Evolutionary conservation across 2,113 vertebrate genomes (phyloP).

Genomic region (Oncorhynchus masou): DNA sequence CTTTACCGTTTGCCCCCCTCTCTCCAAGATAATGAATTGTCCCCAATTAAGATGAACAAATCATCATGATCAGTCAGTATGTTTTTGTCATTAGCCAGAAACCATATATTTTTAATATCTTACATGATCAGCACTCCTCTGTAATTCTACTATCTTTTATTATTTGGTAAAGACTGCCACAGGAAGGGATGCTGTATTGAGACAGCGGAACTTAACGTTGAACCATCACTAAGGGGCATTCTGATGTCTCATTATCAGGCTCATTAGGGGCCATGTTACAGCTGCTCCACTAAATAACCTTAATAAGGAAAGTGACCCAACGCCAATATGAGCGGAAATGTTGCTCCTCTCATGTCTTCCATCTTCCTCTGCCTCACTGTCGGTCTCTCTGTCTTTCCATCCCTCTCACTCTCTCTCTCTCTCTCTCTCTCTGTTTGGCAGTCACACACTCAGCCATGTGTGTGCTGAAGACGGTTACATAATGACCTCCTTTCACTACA

Average conservation of each 20-base stretch:
- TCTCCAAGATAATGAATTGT: constrained; percentile 40
- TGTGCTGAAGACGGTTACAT: constrained; percentile 75
- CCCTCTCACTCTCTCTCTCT: constrained; percentile 21
- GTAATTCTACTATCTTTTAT: constrained; percentile 31
- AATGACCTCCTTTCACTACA: constrained; percentile 69
- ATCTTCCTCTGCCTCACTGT: constrained; percentile 33
- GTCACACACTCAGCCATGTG: constrained; percentile 80
- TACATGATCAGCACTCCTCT: constrained; percentile 25
- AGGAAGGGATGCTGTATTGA: constrained; percentile 23
- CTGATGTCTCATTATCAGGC: constrained; percentile 63
- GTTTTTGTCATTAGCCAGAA: constrained; percentile 23
- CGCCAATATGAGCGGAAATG: constrained; percentile 49
- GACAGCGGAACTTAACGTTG: constrained; percentile 41
- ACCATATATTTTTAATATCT: constrained; percentile 8
- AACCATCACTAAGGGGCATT: constrained; percentile 56
- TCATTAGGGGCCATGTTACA: constrained; percentile 55
- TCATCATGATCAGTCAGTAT: constrained; percentile 23
- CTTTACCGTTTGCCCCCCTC: constrained; percentile 13
- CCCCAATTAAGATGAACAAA: constrained; percentile 51
- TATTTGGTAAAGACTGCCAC: constrained; percentile 17
- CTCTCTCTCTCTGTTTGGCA: constrained; percentile 66
- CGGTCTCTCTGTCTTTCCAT: constrained; percentile 41
- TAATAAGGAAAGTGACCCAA: constrained; percentile 70
- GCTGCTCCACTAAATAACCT: constrained; percentile 56
- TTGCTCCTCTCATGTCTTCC: constrained; percentile 44